A percentile compares a stretch with the other conserved stretches of the same genome.
These are phyloP conservation scores for Micromussa lordhowensis DNA, from an alignment of 92 coral and sea anemone species.

Conservation along the genomic window DNA sequence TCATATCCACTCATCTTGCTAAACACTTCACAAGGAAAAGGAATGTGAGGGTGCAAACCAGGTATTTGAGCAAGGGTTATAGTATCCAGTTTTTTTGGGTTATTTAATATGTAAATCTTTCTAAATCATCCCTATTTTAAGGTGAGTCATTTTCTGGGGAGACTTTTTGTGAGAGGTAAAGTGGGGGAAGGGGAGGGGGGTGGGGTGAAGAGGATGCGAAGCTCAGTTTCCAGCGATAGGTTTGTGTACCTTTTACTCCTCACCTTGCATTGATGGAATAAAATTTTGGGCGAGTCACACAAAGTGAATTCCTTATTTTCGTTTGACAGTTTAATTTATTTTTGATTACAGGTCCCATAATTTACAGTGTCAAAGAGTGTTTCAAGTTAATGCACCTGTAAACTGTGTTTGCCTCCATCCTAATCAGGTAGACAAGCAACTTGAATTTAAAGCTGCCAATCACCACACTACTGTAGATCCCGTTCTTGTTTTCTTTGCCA, in stretches of 20 bases:
- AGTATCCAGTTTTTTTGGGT: no score
- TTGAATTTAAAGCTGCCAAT: not conserved
- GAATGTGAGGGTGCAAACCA: no score
- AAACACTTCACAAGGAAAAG: no score
- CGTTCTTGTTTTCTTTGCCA: not conserved
- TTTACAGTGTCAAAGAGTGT: conserved; percentile 97
- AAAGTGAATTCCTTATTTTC: not conserved
- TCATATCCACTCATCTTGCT: no score
- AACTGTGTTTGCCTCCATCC: conserved; percentile 99
- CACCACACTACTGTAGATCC: not conserved
- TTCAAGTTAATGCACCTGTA: conserved; percentile 98
- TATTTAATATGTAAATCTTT: no score
- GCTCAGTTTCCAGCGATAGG: not conserved
- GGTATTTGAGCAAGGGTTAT: no score
- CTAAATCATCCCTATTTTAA: no score
- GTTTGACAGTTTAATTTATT: not conserved
- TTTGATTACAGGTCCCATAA: conserved; percentile 77
- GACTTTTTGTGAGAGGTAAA: no score
- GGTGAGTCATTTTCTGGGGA: no score
- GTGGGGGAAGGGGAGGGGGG: no score
- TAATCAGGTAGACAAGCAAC: conserved; percentile 75
- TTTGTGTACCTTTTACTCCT: not conserved
- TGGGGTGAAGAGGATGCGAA: not conserved
- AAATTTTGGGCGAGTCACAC: not conserved
- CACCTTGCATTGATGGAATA: not conserved